Evolutionary conservation across 2,113 vertebrate species (phyloP).

Genomic region (Macquaria ambigua): DNA sequence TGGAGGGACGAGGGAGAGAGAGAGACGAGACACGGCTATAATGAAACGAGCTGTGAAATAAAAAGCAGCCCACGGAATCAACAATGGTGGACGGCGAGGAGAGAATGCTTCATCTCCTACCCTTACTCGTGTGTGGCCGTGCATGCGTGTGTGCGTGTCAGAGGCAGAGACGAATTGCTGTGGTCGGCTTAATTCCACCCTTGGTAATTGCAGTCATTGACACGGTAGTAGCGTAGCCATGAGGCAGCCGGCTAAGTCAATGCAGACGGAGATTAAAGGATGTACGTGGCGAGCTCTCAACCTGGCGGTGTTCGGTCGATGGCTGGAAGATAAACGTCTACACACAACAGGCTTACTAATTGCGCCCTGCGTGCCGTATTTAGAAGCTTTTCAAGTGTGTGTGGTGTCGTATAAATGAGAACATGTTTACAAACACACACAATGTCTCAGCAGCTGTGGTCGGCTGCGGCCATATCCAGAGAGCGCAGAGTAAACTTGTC

Average conservation of each 20-base stretch:
- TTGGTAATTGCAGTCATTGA: conserved; percentile 76
- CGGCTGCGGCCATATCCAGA: conserved; percentile 48
- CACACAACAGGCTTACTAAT: conserved; percentile 44
- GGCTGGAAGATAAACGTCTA: conserved; percentile 52
- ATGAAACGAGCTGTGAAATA: conserved; percentile 7
- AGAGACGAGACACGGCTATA: not conserved
- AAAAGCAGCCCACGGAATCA: conserved; percentile 2
- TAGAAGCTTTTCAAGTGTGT: conserved; percentile 63
- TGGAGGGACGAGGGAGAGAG: conserved; percentile 59
- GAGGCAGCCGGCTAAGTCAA: conserved; percentile 59
- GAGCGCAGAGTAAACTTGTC: conserved; percentile 50
- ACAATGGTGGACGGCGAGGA: conserved; percentile 13
- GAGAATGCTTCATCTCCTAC: not conserved
- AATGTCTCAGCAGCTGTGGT: conserved; percentile 60
- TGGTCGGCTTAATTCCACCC: conserved; percentile 70
- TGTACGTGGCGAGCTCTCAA: conserved; percentile 38
- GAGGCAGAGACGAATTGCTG: conserved; percentile 63
- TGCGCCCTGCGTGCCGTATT: conserved; percentile 55
- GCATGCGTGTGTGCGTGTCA: not conserved
- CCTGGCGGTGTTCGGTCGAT: conserved; percentile 46
- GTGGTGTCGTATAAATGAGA: conserved; percentile 57
- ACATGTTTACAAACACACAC: conserved; percentile 63
- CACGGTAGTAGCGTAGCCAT: conserved; percentile 58
- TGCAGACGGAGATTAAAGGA: conserved; percentile 61
- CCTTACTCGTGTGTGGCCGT: conserved; percentile 51